Base-by-base conservation (phyloP, 1,140 invertebrate species). In the Ericerus pela region DNA sequence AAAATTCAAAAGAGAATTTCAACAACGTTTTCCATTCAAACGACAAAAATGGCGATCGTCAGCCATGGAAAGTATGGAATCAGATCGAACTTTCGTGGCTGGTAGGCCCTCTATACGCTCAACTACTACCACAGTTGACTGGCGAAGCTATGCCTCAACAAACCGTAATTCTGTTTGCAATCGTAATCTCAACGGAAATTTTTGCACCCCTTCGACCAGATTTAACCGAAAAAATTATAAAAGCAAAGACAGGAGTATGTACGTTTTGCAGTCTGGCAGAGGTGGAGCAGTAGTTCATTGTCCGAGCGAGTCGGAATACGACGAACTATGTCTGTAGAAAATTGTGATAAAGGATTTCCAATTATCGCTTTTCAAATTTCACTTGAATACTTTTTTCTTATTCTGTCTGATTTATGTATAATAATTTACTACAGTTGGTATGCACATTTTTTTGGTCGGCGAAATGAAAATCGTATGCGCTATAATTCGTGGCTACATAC, bases 1-100 rank as follows among this genome's bases (percentile, higher is more conserved):
- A 68, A 82, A 82, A 67, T 81, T 82, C 62, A 80, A 80, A 64
- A 74, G 79, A 22, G 80, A 82, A 68, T 81, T 82, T 59, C 76
- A 79, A 61, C 75, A 77, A 57, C 72, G 79, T 12, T 80, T 79
- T 61, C 74, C 78, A 4, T 68, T 66, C 11, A 70, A 72, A 60
- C 65, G 67, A 27, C 69, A 72, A 60, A 75, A 72, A 62, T 67
- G 68, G 58, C 18, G 26, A 26, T 29, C 38, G 20, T 61, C 69
- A 4, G 31, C 63, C 3, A 65, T 62, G 57, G 58, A 63, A 38
- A 65, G 61, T 5, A 66, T 60, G 10, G 66, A 72, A 53, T 70
- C 67, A 33, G 69, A 64, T 37, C 58, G 58, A 41, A 58, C 60
- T 30, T 55, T 41, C 24, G 10, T 54, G 16, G 18, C 55, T n/a